These are phyloP conservation scores for Zygothrica quintamaculata DNA, from an alignment of 2,888 invertebrate genomes.

Conservation along the genomic window DNA sequence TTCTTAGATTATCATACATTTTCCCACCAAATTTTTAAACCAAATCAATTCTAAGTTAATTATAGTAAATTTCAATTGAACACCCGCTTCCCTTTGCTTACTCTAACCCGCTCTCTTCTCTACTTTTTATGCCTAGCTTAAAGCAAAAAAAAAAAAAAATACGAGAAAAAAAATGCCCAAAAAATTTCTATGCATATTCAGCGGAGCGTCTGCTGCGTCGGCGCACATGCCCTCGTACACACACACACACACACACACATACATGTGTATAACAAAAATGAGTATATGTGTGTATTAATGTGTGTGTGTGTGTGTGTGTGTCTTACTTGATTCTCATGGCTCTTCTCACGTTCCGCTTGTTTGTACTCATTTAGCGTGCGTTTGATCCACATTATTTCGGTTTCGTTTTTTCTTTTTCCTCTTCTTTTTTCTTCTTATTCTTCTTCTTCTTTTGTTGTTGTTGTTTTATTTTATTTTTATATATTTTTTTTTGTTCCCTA, in stretches of 20 bases:
- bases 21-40: too few relatives aligned
- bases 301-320: constrained; percentile 35
- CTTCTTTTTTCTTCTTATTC: too few relatives aligned
- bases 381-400: constrained; percentile 67
- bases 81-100: too few relatives aligned
- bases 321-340: constrained; percentile 62
- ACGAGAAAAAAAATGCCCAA: constrained; percentile 1
- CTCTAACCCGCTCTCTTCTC: neutral
- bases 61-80: too few relatives aligned
- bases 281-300: constrained; percentile 4
- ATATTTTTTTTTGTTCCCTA: constrained; percentile 59
- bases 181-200: constrained; percentile 32
- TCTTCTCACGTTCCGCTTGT: constrained; percentile 68
- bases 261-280: constrained; percentile 1
- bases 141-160: too few relatives aligned
- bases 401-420: constrained; percentile 46
- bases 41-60: too few relatives aligned
- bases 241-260: constrained; percentile 9
- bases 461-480: too few relatives aligned
- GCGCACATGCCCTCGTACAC: constrained; percentile 36
- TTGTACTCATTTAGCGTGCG: constrained; percentile 67
- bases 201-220: constrained; percentile 39
- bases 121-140: neutral
- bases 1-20: too few relatives aligned
- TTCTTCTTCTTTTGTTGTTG: constrained; percentile 49